Evolutionary conservation across 2,113 vertebrate genomes (phyloP).

Genomic region (Grammomys dolichurus): DNA sequence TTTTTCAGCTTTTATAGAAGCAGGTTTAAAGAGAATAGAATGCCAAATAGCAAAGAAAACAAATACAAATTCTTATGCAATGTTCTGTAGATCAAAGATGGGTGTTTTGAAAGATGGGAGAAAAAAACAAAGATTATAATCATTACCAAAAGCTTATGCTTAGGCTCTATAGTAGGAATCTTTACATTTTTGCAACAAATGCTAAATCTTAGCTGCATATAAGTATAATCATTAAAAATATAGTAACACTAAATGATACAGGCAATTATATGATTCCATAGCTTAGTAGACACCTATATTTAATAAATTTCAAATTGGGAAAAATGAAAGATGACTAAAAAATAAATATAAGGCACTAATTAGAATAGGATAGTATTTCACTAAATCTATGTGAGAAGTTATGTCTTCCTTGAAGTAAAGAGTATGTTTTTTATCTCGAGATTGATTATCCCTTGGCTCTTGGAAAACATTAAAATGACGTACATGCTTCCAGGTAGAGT

Average conservation of each 20-base stretch:
- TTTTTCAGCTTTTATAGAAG: constrained; percentile 27
- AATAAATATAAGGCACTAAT: constrained; percentile 48
- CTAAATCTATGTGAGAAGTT: constrained; percentile 51
- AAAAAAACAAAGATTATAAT: constrained; percentile 43
- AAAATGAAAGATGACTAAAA: constrained; percentile 51
- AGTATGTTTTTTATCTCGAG: constrained; percentile 57
- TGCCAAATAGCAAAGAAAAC: constrained; percentile 14
- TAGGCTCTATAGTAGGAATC: neutral
- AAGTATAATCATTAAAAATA: neutral
- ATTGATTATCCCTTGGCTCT: constrained; percentile 55
- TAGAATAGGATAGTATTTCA: constrained; percentile 55
- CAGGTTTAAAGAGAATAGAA: neutral
- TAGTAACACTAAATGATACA: constrained; percentile 4
- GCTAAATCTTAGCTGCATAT: neutral
- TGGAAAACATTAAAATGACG: constrained; percentile 73
- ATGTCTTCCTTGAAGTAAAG: constrained; percentile 50
- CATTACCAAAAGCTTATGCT: constrained; percentile 35
- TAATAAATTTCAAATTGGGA: constrained; percentile 2
- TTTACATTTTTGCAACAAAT: constrained; percentile 32
- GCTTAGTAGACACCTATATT: constrained; percentile 38
- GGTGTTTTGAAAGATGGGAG: neutral
- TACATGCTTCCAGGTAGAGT: constrained; percentile 68
- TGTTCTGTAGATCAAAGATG: neutral
- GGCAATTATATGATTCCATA: constrained; percentile 4
- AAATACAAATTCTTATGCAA: constrained; percentile 15